Evolutionary conservation across 2,797 vertebrate genomes (phyloP).

Genomic region (Karalla daura): DNA sequence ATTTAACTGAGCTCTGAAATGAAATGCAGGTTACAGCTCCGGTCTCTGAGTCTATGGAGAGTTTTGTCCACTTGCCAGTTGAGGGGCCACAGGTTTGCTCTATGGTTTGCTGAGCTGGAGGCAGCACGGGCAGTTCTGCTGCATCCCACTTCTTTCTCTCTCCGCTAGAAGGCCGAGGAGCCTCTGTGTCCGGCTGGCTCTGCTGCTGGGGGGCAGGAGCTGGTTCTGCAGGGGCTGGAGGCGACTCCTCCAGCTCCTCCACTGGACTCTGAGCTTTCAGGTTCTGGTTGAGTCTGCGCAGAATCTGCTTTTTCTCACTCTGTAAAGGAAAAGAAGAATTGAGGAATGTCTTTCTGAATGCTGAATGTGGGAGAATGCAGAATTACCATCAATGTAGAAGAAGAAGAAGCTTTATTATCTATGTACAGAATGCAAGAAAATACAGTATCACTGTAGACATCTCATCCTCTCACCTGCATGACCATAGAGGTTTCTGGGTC

Average conservation of each 20-base stretch:
- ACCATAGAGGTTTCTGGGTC: constrained; percentile 72
- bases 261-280: constrained; percentile 85
- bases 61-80: constrained; percentile 49
- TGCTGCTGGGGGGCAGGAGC: constrained; percentile 24
- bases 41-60: no score
- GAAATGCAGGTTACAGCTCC: no score
- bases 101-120: constrained; percentile 82
- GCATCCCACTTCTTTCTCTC: constrained; percentile 92
- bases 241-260: constrained; percentile 62
- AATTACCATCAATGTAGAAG: neutral
- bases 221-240: constrained; percentile 32
- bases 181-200: constrained; percentile 40
- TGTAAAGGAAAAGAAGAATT: constrained; percentile 64
- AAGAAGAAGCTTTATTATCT: no score
- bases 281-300: constrained; percentile 93
- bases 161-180: constrained; percentile 64
- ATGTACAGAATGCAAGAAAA: neutral
- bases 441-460: neutral
- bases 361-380: neutral
- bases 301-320: constrained; percentile 93
- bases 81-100: constrained; percentile 79
- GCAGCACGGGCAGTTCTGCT: constrained; percentile 84
- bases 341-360: neutral
- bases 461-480: constrained; percentile 72
- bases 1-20: no score